Evolutionary conservation across 2,888 invertebrate species (phyloP), one percentile per base, ranked within the genome.

Genomic region (Acronicta aceris): DNA sequence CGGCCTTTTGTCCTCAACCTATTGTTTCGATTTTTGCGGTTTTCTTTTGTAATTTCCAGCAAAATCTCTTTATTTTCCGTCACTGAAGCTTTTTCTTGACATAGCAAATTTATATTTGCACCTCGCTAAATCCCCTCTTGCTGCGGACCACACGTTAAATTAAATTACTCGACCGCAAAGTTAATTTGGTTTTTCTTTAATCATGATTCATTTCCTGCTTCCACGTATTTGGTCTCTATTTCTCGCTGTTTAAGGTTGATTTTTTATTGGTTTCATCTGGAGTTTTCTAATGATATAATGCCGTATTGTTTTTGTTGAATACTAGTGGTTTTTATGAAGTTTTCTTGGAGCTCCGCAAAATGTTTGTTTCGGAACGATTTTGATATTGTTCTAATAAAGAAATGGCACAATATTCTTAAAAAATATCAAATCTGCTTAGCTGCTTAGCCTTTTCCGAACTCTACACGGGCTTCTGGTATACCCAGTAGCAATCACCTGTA

Each of bases 21-120:
- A 81, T 88, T 88, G 87, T 89, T 88, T 85, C 81, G 85, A 88
- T 86, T 86, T 83, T 85, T 85, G 87, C 80, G 84, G 85, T 83
- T 81, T 83, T 83, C 85, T 85, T 87, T 88, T 87, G 83, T 85
- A 82, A 83, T 82, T 78, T 79, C 79, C 79, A 81, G 82, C 79
- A 76, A 85, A 86, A 84, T 85, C 79, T 86, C 82, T 87, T 85
- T 87, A 85, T 86, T 85, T 81, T 81, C 78, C 79, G 75, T 77
- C 78, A 75, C 76, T 71, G 71, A 78, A 82, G 83, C 81, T 83
- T 86, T 85, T 81, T 71, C 81, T 81, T 72, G 66, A 65, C 69
- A 60, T 70, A 49, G 65, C 81, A 66, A 81, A 72, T 45, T 77
- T 80, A 64, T n/a, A 47, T 76, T 78, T 81, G 68, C 80, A 21